Conservation (phyloP, 2,888 invertebrate genomes). For the Troides oblongomaculatus region DNA sequence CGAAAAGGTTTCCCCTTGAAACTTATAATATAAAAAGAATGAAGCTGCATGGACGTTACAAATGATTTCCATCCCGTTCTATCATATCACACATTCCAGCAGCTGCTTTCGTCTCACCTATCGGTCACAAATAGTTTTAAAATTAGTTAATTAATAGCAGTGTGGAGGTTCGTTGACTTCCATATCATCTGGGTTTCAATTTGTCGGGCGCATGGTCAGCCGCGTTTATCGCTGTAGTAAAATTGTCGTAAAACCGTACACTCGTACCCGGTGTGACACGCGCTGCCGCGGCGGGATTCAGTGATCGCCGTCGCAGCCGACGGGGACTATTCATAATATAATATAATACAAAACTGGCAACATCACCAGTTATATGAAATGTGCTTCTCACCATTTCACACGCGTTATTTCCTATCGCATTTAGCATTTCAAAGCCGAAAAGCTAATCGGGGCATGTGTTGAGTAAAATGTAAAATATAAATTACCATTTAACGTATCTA, state of each 20-base stretch:
- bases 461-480: conserved; percentile 9
- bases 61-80: no score
- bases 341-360: no score
- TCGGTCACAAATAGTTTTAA: conserved; percentile 20
- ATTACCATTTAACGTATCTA: conserved; percentile 13
- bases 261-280: conserved; percentile 46
- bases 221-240: conserved; percentile 57
- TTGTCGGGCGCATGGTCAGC: conserved; percentile 49
- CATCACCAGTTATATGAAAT: no score
- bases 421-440: no score
- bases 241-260: conserved; percentile 63
- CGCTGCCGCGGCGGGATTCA: conserved; percentile 30
- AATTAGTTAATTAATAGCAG: conserved; percentile 28
- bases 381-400: no score
- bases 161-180: conserved; percentile 55
- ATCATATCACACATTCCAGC: no score
- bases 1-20: no score
- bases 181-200: conserved; percentile 50
- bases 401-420: no score
- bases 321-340: conserved; percentile 4
- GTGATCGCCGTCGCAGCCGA: conserved; percentile 9
- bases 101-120: neutral
- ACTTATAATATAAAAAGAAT: no score
- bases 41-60: no score
- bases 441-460: neutral